A percentile compares a stretch with the other conserved stretches of the same genome.
Conservation (phyloP, 2,113 vertebrate genomes). For the Setophaga kirtlandii region DNA sequence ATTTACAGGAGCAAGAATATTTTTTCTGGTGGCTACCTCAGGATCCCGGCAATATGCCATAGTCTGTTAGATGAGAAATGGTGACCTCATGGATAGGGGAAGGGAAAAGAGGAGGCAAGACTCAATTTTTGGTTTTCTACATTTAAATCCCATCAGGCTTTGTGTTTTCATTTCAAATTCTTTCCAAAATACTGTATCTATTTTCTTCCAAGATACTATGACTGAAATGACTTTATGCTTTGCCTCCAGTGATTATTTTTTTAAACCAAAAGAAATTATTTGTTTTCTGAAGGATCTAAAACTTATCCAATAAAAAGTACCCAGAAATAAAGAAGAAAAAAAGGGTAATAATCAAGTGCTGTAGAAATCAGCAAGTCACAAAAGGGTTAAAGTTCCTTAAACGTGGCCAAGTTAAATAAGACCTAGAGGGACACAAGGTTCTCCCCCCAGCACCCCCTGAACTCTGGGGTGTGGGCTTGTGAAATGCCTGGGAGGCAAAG, state of each 20-base stretch:
- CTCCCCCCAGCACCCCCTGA: not conserved
- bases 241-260: slow-evolving; percentile 43
- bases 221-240: not conserved
- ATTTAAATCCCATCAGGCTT: slow-evolving; percentile 47
- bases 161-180: slow-evolving; percentile 35
- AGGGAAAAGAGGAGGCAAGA: slow-evolving; percentile 31
- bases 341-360: not conserved
- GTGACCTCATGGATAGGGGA: slow-evolving; percentile 3
- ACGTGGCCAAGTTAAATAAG: slow-evolving; percentile 63
- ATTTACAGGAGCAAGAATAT: not conserved
- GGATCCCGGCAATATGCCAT: slow-evolving; percentile 23
- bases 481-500: slow-evolving; percentile 55
- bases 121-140: slow-evolving; percentile 34
- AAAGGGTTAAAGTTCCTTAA: slow-evolving; percentile 59
- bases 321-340: not conserved
- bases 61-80: not conserved
- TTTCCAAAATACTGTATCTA: slow-evolving; percentile 38
- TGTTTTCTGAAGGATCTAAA: slow-evolving; percentile 53
- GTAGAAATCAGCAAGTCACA: slow-evolving; percentile 49
- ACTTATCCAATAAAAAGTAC: not conserved
- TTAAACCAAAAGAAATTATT: slow-evolving; percentile 35
- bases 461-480: slow-evolving; percentile 16
- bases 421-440: slow-evolving; percentile 29
- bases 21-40: slow-evolving; percentile 4
- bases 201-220: slow-evolving; percentile 28